Evolutionary conservation across 2,888 invertebrate genomes (phyloP).

Genomic region (Prionchulus punctatus): DNA sequence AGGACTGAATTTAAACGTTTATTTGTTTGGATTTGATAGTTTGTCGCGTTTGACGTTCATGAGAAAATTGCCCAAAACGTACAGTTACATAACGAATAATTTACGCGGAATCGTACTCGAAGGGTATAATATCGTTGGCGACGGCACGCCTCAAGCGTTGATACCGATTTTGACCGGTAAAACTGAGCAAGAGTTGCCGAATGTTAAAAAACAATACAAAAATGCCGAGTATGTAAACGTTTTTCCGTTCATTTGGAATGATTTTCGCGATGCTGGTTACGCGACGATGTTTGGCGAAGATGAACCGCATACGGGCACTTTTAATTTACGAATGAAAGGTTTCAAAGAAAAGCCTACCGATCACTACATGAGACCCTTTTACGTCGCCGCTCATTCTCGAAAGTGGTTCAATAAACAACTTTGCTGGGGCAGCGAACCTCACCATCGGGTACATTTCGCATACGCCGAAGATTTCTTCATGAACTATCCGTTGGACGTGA

Average conservation of each 20-base stretch:
- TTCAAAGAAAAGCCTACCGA: constrained; percentile 63
- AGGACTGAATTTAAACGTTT: not conserved
- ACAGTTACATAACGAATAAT: constrained; percentile 48
- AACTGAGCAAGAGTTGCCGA: constrained; percentile 65
- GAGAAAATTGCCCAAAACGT: constrained; percentile 57
- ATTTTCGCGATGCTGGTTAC: constrained; percentile 20
- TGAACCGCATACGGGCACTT: constrained; percentile 49
- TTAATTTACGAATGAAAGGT: constrained; percentile 67
- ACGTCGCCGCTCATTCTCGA: too few relatives aligned
- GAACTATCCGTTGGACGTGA: constrained; percentile 39
- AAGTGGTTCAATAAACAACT: constrained; percentile 27
- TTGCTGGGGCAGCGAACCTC: not conserved
- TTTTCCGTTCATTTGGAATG: constrained; percentile 70
- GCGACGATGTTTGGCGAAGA: not conserved
- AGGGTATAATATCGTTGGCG: constrained; percentile 39
- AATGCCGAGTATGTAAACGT: constrained; percentile 51
- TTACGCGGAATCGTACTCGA: constrained; percentile 50
- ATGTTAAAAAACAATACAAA: constrained; percentile 53
- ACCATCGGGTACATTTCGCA: constrained; percentile 32
- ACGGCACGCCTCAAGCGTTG: too few relatives aligned
- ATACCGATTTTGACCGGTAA: constrained; percentile 68
- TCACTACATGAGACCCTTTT: constrained; percentile 67
- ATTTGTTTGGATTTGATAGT: constrained; percentile 71
- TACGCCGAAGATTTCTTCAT: constrained; percentile 39
- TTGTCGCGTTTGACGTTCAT: constrained; percentile 64